Evolutionary conservation across 30 jellyfish, hydroid and myxozoan species (phyloP), one percentile per base, ranked within the genome.

Genomic region (Sanderia malayensis): DNA sequence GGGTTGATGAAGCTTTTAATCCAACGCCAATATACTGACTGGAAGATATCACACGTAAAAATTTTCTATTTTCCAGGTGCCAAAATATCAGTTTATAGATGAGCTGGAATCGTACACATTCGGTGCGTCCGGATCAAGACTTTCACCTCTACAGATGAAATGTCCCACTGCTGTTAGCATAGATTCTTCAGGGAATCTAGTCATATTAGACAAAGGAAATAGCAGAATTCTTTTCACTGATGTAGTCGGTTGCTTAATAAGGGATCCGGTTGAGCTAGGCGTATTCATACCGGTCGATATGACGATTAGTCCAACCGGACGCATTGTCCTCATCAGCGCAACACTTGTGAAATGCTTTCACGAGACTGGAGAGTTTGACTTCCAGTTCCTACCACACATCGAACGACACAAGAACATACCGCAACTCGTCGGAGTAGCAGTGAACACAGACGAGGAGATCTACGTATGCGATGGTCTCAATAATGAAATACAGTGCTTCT

Each of bases 51-150:
- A n/a, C n/a, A n/a, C n/a, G n/a, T n/a, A n/a, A n/a, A n/a, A n/a
- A n/a, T n/a, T n/a, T n/a, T n/a, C n/a, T n/a, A n/a, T n/a, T n/a
- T n/a, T n/a, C n/a, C 15, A 76, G 87, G 66, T 76, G 6, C 80
- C 67, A n/a, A 60, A 62, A 25, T 76, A 76, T 25, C 71, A 57
- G 17, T 49, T 52, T n/a, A 11, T 76, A 30, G 87, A 76, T 31
- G 87, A 76, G 67, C 69, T 76, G 31, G 78, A 76, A 29, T 76
- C 80, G 22, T 76, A 27, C 63, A 21, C 64, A 1, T 63, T 76
- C 44, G 87, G 87, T 25, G 87, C 61, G 18, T 26, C 71, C 20
- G 87, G 87, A 11, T 76, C 87, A 21, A 44, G 87, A 63, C 64
- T 63, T 2, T 41, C 80, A 18, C 87, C 87, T 25, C 67, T 76